Base-by-base conservation (phyloP, 2,888 invertebrate genomes). In the Tricholauxania praeusta region DNA sequence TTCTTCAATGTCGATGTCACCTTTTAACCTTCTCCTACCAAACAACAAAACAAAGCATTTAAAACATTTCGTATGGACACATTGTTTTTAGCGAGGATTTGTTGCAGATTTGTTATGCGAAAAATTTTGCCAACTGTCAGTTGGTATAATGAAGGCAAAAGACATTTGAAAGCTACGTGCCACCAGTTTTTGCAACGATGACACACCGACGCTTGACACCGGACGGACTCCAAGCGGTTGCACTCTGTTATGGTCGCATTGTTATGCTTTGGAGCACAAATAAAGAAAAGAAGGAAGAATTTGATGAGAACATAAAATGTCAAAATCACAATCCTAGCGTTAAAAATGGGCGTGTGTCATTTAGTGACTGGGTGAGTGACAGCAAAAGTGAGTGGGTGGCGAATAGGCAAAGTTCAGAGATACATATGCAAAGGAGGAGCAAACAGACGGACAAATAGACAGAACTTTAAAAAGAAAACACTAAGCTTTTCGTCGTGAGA, bases 51-150 rank as follows among this genome's bases (percentile, higher is more conserved):
- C 39, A 39, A 39, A 39, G 39, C 39, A 70, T 62, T 70, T 53
- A 70, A 70, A 70, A 53, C 47, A 62, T 63, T 63, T 70, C 60
- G 17, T 51, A 69, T 67, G 67, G 55, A 57, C 67, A 67, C 55
- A 47, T 47, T 72, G 66, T 49, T 65, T 64, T 68, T 55, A 47
- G 60, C 47, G 55, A 60, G 32, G 47, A 60, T 72, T 53, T 39
- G 39, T 39, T 79, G 82, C 80, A 82, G 83, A 82, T 83, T 83
- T 82, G 82, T 82, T 83, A 83, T 82, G 83, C 82, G 82, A 78
- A 82, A 80, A 82, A 82, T 82, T 82, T 82, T 77, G 81, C 75
- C 80, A 82, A 79, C 77, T 82, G 68, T 57, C 64, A 68, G 72
- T 64, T 49, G 71, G 49, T 51, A 82, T 82, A 83, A 82, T 83